Conservation (phyloP, 2,797 vertebrate genomes). For the Mormyrus hasselquistii region DNA sequence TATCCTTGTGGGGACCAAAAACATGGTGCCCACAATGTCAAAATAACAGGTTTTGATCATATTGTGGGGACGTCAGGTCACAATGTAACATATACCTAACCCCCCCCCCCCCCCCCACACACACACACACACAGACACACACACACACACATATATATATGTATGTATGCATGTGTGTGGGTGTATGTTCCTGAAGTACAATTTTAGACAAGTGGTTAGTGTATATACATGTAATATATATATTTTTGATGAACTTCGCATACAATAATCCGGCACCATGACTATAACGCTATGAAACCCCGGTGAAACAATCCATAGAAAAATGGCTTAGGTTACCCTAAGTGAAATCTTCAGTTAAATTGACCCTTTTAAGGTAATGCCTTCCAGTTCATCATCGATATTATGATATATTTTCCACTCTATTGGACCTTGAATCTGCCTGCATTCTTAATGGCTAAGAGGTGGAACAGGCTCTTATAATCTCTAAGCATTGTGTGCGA, state of each 20-base stretch:
- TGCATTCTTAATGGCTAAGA: conserved; percentile 9
- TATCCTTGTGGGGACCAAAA: background rate
- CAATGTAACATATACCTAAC: background rate
- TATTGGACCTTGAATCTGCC: background rate
- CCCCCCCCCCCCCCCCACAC: no score
- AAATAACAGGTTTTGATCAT: background rate
- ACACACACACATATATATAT: no score
- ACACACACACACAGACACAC: no score
- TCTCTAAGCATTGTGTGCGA: background rate
- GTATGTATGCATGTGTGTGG: background rate
- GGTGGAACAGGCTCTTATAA: conserved; percentile 16
- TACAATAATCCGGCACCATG: background rate
- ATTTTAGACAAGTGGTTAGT: background rate
- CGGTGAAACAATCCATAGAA: background rate
- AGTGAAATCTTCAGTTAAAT: conserved; percentile 16
- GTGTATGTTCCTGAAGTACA: background rate
- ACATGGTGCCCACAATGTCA: background rate
- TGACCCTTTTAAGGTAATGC: conserved; percentile 9
- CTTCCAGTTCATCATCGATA: conserved; percentile 7
- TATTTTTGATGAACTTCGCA: background rate
- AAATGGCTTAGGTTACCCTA: conserved; percentile 9
- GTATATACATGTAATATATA: background rate
- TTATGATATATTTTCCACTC: conserved; percentile 18
- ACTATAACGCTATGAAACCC: background rate
- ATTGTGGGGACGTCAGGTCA: background rate